These are phyloP conservation scores for Chelon labrosus DNA, from an alignment of 2,797 vertebrate genomes.

Conservation along the genomic window DNA sequence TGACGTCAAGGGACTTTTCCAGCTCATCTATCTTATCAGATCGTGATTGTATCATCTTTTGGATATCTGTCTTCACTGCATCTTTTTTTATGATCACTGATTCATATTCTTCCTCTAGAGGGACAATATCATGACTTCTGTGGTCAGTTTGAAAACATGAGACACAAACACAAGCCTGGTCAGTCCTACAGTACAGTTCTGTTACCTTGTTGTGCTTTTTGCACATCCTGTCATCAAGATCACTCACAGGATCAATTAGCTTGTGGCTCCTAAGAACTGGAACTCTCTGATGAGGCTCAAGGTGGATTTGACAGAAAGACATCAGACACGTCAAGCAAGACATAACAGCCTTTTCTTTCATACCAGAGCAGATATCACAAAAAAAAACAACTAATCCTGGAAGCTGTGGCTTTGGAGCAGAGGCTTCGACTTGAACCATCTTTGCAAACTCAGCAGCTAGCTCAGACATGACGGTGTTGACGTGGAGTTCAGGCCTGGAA, in stretches of 20 bases:
- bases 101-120: conserved; percentile 51
- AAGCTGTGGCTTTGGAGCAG: neutral
- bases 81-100: conserved; percentile 16
- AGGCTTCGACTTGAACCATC: conserved; percentile 1
- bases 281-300: conserved; percentile 57
- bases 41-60: conserved; percentile 1
- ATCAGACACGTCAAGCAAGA: conserved; percentile 38
- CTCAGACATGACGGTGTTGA: conserved; percentile 33
- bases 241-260: conserved; percentile 34
- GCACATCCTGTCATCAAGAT: conserved; percentile 47
- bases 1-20: neutral
- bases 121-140: conserved; percentile 37
- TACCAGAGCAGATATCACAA: conserved; percentile 49
- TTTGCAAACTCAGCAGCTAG: conserved; percentile 24
- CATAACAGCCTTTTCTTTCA: conserved; percentile 28
- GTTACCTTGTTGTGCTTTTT: conserved; percentile 35
- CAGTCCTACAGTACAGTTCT: conserved; percentile 52
- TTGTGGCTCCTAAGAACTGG: conserved; percentile 25
- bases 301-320: conserved; percentile 50
- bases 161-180: conserved; percentile 37
- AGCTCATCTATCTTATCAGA: conserved; percentile 35
- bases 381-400: neutral
- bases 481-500: conserved; percentile 24
- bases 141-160: conserved; percentile 22
- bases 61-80: neutral